A percentile compares a stretch with the other conserved stretches of the same genome.
Evolutionary conservation across 2,797 vertebrate genomes (phyloP).

Genomic region (Amniataba percoides): DNA sequence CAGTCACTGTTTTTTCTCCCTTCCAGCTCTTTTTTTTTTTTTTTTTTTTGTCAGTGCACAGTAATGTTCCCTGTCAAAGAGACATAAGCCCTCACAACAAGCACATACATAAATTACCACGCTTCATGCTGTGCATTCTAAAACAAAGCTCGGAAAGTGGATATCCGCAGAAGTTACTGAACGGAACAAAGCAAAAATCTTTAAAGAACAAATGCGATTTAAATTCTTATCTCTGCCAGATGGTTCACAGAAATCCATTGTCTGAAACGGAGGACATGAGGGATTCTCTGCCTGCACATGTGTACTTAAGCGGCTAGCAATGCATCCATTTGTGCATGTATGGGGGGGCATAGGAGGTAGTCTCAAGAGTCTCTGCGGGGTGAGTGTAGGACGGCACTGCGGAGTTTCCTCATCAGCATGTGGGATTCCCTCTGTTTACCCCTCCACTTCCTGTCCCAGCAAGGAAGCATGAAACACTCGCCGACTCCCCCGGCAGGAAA

Average conservation of each 20-base stretch:
- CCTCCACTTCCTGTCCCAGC: slow-evolving; percentile 79
- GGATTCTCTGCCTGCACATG: slow-evolving; percentile 23
- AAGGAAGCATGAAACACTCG: slow-evolving; percentile 70
- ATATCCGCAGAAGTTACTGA: slow-evolving; percentile 30
- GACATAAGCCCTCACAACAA: slow-evolving; percentile 42
- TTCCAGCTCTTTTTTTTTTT: slow-evolving; percentile 27
- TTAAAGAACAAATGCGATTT: slow-evolving; percentile 42
- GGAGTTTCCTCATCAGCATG: slow-evolving; percentile 72
- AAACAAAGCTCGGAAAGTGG: slow-evolving; percentile 47
- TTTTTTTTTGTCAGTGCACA: neutral
- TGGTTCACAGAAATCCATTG: slow-evolving; percentile 27
- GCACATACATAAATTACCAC: slow-evolving; percentile 42
- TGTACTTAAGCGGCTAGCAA: slow-evolving; percentile 27
- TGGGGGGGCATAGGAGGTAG: no score
- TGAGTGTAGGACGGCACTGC: slow-evolving; percentile 57
- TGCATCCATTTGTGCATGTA: no score
- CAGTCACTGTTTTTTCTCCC: slow-evolving; percentile 27
- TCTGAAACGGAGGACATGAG: slow-evolving; percentile 40
- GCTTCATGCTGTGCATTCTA: slow-evolving; percentile 42
- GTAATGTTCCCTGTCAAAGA: slow-evolving; percentile 44
- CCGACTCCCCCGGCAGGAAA: slow-evolving; percentile 70
- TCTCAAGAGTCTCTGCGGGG: slow-evolving; percentile 51
- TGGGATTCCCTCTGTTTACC: slow-evolving; percentile 86
- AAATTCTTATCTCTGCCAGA: slow-evolving; percentile 45
- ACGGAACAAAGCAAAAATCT: slow-evolving; percentile 47